These are phyloP conservation scores for Petroica traversi DNA, from an alignment of 2,113 vertebrate genomes.

Conservation along the genomic window DNA sequence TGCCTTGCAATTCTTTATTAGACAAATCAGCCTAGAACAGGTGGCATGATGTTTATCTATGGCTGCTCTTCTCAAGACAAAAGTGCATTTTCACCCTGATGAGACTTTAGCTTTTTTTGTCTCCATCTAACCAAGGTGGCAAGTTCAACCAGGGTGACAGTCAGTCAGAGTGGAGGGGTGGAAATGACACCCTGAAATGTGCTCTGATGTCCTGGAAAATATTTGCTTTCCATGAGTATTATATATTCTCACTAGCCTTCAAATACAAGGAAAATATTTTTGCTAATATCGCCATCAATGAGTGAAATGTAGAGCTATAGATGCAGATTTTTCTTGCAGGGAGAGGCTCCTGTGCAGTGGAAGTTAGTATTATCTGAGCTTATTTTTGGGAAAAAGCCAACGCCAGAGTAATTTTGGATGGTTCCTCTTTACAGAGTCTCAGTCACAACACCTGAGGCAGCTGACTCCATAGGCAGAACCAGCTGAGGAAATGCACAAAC, in stretches of 20 bases:
- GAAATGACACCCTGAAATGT: neutral
- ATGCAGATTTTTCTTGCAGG: neutral
- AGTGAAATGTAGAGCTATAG: neutral
- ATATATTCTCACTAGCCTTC: neutral
- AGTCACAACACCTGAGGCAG: neutral
- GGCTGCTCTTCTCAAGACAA: neutral
- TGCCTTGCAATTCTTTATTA: neutral
- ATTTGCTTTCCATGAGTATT: neutral
- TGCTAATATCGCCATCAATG: neutral
- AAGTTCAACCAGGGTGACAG: neutral
- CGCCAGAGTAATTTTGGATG: neutral
- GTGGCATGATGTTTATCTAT: neutral
- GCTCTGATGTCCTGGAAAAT: neutral
- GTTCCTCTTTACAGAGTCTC: neutral
- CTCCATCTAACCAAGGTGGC: neutral
- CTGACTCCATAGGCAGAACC: neutral
- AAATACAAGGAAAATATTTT: neutral
- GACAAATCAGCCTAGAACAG: neutral
- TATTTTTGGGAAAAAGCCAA: neutral
- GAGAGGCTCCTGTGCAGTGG: neutral
- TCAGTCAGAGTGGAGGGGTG: neutral
- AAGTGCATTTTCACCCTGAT: conserved; percentile 1
- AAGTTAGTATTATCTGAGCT: neutral
- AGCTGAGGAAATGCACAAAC: neutral
- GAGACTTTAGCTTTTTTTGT: neutral